Percentiles rank a stretch among this genome's conserved stretches.
Evolutionary conservation across 2,113 vertebrate genomes (phyloP).

Genomic region (Podarcis muralis): DNA sequence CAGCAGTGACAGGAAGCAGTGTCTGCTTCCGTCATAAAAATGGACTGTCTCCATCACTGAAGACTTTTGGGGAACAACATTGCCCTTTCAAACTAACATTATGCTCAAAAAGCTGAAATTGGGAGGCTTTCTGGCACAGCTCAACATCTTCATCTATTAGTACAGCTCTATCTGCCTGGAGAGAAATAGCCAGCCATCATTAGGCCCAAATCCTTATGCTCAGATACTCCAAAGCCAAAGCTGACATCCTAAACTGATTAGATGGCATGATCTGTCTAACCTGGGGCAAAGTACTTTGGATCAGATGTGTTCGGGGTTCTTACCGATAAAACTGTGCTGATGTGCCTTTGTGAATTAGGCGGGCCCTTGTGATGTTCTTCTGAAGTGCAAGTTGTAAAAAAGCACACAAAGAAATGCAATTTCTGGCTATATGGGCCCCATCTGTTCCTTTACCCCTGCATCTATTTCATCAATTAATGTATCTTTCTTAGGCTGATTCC

Average conservation of each 20-base stretch:
- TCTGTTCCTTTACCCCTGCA: conserved; percentile 57
- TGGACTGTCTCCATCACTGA: neutral
- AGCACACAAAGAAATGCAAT: conserved; percentile 54
- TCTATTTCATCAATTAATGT: conserved; percentile 74
- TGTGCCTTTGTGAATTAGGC: rapidly evolving
- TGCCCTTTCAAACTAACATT: neutral
- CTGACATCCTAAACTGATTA: conserved; percentile 3
- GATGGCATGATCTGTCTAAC: neutral
- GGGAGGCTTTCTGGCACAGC: neutral
- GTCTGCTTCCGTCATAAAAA: too few relatives aligned
- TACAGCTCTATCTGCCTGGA: neutral
- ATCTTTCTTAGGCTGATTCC: conserved; percentile 58
- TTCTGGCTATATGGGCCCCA: conserved; percentile 61
- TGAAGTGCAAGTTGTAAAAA: conserved; percentile 47
- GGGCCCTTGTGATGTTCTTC: neutral
- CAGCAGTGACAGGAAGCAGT: neutral
- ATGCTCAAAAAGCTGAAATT: neutral
- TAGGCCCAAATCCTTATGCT: neutral
- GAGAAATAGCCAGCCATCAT: neutral
- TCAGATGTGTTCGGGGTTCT: neutral
- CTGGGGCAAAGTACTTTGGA: neutral
- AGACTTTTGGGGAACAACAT: neutral
- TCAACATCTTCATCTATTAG: neutral
- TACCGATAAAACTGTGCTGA: neutral
- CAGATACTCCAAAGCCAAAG: neutral